Base-by-base conservation (phyloP, 1,140 invertebrate species). In the Dolichoris vasculosae region DNA sequence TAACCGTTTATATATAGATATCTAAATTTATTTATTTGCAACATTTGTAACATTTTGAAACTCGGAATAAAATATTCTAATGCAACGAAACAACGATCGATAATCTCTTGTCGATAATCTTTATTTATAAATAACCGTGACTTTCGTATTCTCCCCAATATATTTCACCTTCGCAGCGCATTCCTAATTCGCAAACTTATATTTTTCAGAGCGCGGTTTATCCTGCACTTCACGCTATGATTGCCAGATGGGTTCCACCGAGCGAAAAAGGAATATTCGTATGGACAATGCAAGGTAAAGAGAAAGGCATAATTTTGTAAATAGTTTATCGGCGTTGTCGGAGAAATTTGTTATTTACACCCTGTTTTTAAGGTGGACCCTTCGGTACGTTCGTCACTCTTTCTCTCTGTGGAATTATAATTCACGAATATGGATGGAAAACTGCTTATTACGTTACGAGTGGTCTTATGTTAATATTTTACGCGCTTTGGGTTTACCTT, bases 351-450 rank as follows among this genome's bases (percentile, higher is more conserved):
- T 90, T 38, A 69, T 59, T 85, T 73, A 17, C 23, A 71, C 43
- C 3, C 23, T 38, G 0, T 40, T 90, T 90, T 94, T 95, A 23
- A 95, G 96, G 96, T 15, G 96, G 96, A 7, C 95, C 96, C 0
- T 95, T 97, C 38, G 97, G 97, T 38, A 97, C 96, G 0, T 95
- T 97, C 0, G 94, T 97, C 30, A 96, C 96, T 1, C 96, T 96
- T 94, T 94, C 96, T 0, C 89, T 97, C 0, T 95, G 95, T 82
- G 96, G 96, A 23, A 91, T 94, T 2, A 91, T 96, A 11, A 96
- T 95, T 64, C 94, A 94, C 81, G 92, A 90, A 51, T 63, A 73
- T 17, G 96, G 96, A 35, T 97, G 96, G 96, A 94, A 94, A 51
- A 95, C 95, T 89, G 95, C 96, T 2, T 97, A 96, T 90, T 97